Evolutionary conservation across 2,113 vertebrate genomes (phyloP).

Genomic region (Oxygymnocypris stewartii): DNA sequence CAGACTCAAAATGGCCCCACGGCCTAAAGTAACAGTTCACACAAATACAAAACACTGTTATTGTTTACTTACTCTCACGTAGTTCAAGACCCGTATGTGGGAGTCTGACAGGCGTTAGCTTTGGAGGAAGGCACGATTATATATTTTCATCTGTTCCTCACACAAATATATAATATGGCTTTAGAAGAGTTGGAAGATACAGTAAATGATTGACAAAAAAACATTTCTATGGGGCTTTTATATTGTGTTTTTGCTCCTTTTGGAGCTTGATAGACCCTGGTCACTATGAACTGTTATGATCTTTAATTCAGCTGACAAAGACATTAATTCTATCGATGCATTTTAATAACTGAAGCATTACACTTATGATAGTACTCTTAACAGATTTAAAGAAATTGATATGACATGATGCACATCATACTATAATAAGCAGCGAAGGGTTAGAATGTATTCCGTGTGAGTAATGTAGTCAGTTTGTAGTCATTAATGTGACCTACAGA

Average conservation of each 20-base stretch:
- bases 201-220: background rate
- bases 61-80: background rate
- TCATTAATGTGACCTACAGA: slow-evolving; percentile 9
- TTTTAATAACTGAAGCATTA: slow-evolving; percentile 11
- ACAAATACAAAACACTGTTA: background rate
- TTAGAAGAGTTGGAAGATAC: background rate
- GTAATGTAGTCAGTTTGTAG: background rate
- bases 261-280: background rate
- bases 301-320: background rate
- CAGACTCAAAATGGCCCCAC: background rate
- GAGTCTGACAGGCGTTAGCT: background rate
- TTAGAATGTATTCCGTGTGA: background rate
- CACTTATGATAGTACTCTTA: background rate
- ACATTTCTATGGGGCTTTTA: background rate
- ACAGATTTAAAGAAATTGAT: background rate
- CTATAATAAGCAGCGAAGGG: background rate
- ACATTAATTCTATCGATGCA: background rate
- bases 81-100: background rate
- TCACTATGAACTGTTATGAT: background rate
- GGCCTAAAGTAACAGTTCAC: background rate
- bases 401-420: background rate
- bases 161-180: background rate
- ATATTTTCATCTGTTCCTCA: background rate
- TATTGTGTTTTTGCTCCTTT: background rate
- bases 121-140: background rate